Conservation (phyloP, 2,888 invertebrate genomes). For the Diloba caeruleocephala region DNA sequence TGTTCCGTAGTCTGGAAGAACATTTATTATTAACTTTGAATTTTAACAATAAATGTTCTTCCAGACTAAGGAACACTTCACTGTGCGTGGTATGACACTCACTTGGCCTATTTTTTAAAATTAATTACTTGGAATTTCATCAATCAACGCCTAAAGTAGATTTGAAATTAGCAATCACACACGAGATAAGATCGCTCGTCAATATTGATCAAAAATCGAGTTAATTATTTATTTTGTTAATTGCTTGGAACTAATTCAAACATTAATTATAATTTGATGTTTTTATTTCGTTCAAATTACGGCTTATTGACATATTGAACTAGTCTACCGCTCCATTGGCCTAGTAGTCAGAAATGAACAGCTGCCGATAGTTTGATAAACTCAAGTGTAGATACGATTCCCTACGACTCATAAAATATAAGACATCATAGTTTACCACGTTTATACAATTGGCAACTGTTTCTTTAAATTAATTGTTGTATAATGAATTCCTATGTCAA, state of each 20-base stretch:
- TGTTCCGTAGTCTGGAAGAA: no score
- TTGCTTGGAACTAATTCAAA: constrained; percentile 51
- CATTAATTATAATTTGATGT: constrained; percentile 34
- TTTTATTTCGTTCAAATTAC: constrained; percentile 24
- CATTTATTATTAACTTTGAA: no score
- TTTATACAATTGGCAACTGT: constrained; percentile 2
- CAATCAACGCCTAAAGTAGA: constrained; percentile 27
- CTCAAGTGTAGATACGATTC: no score
- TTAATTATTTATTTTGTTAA: constrained; percentile 58
- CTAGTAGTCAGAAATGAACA: not conserved
- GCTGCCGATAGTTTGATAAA: no score
- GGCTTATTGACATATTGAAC: constrained; percentile 32
- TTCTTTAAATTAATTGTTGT: constrained; percentile 15
- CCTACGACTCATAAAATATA: no score
- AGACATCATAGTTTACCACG: no score
- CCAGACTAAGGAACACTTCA: no score
- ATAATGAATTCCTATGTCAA: constrained; percentile 8
- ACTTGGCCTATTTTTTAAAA: not conserved
- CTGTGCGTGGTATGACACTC: no score
- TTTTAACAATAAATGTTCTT: no score
- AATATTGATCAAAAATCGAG: constrained; percentile 46
- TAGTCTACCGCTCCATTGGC: constrained; percentile 10
- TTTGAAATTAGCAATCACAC: constrained; percentile 31
- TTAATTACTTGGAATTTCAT: constrained; percentile 31
- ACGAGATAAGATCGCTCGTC: constrained; percentile 23